Conservation (phyloP, 2,113 vertebrate species). For the Callithrix jacchus region DNA sequence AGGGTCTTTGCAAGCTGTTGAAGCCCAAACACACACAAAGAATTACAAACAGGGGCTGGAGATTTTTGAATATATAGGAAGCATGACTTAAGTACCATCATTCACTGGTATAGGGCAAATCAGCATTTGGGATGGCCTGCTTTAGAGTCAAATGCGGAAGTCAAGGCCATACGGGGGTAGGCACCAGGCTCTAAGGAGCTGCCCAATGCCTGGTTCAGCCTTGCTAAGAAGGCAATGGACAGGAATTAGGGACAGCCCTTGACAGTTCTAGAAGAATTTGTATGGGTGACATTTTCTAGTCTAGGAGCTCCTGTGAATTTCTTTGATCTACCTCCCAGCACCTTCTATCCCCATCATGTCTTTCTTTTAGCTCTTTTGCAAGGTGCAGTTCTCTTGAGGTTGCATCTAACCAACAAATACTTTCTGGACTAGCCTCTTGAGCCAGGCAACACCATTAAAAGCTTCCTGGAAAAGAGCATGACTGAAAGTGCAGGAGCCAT, state of each 20-base stretch:
- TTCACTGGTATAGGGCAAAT: neutral
- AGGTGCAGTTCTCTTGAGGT: neutral
- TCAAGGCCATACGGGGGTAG: neutral
- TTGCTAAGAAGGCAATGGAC: neutral
- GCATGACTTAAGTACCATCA: neutral
- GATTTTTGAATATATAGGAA: neutral
- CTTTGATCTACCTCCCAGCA: neutral
- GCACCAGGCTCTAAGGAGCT: neutral
- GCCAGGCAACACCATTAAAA: neutral
- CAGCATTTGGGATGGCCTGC: no score
- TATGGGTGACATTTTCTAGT: neutral
- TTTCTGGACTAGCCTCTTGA: neutral
- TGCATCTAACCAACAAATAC: neutral
- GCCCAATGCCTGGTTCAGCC: neutral
- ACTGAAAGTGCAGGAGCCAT: neutral
- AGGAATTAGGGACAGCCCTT: neutral
- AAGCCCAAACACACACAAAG: neutral
- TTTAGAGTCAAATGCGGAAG: neutral
- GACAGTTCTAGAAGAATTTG: neutral
- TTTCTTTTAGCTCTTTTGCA: neutral
- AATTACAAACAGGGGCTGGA: neutral
- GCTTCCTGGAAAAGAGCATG: neutral
- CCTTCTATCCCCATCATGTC: neutral
- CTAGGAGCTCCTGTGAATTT: neutral
- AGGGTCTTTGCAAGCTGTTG: neutral